Evolutionary conservation across 2,113 vertebrate genomes (phyloP).

Genomic region (Myocastor coypus): DNA sequence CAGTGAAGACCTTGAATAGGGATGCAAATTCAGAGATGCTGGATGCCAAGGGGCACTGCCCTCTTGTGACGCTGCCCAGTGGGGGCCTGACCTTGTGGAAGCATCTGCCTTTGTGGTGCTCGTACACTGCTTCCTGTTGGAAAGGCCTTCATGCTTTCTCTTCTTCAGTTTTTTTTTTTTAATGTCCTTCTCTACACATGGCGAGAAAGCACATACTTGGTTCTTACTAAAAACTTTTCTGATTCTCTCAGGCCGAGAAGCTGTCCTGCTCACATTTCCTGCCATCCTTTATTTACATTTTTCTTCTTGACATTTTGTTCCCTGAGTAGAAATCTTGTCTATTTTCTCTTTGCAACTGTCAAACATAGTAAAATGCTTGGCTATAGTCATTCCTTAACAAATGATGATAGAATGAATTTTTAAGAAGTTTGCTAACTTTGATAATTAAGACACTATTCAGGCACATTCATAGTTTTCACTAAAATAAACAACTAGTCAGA

Average conservation of each 20-base stretch:
- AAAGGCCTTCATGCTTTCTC: background rate
- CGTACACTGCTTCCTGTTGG: background rate
- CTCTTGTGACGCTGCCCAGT: background rate
- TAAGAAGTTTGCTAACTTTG: slow-evolving; percentile 33
- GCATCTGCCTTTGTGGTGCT: background rate
- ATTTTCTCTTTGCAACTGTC: background rate
- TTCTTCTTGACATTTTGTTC: background rate
- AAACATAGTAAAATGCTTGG: background rate
- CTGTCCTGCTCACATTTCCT: no score
- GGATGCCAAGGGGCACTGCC: background rate
- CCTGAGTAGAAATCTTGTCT: background rate
- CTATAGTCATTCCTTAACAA: background rate
- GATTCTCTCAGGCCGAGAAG: background rate
- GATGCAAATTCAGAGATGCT: background rate
- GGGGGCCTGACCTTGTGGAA: background rate
- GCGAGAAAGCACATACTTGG: background rate
- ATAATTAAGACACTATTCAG: slow-evolving; percentile 17
- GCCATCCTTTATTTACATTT: background rate
- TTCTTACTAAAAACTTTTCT: background rate
- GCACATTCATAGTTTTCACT: background rate
- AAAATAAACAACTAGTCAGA: background rate
- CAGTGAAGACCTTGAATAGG: background rate
- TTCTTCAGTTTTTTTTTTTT: background rate
- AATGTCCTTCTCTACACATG: background rate
- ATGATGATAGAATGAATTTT: background rate